phyloP scores from a whole-genome alignment of 2,113 vertebrate genomes.

The Anolis carolinensis region DNA sequence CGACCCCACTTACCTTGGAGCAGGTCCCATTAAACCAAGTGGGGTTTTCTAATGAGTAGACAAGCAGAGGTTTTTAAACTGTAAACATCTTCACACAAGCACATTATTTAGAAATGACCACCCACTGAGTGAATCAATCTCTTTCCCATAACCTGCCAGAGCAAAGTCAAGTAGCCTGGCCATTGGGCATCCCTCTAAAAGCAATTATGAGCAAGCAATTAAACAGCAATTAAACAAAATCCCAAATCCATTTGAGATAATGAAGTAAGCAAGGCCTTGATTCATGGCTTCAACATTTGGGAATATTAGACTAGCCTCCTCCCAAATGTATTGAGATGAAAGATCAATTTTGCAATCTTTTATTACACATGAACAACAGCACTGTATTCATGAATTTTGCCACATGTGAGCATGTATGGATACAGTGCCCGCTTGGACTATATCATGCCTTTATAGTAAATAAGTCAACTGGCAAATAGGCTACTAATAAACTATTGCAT shows the following conservation, averaged over 20 bases:
- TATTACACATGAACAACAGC: no score
- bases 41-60: background rate
- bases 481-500: constrained; percentile 2
- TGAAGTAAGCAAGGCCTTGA: background rate
- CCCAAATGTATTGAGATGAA: no score
- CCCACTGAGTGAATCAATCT: background rate
- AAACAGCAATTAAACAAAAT: background rate
- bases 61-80: background rate
- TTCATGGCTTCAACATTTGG: background rate
- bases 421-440: background rate
- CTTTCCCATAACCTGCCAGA: background rate
- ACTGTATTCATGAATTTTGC: no score
- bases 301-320: background rate
- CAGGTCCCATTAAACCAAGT: background rate
- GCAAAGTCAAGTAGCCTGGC: background rate
- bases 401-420: no score
- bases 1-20: background rate
- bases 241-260: constrained; percentile 12
- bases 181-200: background rate
- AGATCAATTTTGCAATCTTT: no score
- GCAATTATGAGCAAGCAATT: background rate
- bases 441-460: constrained; percentile 38
- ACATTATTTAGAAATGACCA: background rate
- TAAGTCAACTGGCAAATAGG: constrained; percentile 32
- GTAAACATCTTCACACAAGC: background rate